Percentiles rank a stretch among this genome's conserved stretches.
These are phyloP conservation scores for Lasioglossum oenotherae DNA, from an alignment of 2,888 invertebrate species.

Conservation along the genomic window DNA sequence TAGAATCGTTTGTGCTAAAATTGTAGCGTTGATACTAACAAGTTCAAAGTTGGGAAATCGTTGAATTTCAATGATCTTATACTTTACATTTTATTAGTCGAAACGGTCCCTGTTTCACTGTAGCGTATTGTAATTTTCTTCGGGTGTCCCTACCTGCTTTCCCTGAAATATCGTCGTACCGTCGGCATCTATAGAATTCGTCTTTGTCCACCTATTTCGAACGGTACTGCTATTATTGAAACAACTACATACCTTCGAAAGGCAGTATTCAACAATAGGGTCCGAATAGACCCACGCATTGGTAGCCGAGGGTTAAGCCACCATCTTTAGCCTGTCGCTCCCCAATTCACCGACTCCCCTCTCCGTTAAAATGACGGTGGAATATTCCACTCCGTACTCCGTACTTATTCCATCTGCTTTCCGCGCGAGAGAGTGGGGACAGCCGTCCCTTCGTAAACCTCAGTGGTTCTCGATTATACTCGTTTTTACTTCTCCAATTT, in stretches of 20 bases:
- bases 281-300: constrained; percentile 7
- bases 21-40: background rate
- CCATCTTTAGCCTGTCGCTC: constrained; percentile 33
- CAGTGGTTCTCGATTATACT: constrained; percentile 43
- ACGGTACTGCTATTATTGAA: background rate
- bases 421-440: constrained; percentile 48
- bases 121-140: background rate
- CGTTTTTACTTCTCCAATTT: background rate
- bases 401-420: constrained; percentile 73
- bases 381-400: constrained; percentile 75
- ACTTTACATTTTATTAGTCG: background rate
- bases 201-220: background rate
- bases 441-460: constrained; percentile 34
- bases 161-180: background rate
- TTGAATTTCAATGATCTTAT: background rate
- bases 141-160: background rate
- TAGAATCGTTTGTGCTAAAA: background rate
- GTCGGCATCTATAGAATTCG: background rate
- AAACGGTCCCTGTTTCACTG: background rate
- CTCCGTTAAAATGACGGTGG: constrained; percentile 68
- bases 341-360: constrained; percentile 21
- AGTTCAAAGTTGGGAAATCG: background rate
- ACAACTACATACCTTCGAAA: background rate
- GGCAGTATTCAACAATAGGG: background rate
- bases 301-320: background rate